These are phyloP conservation scores for Heliconius eleuchia DNA, from an alignment of 1,140 invertebrate genomes.

Conservation along the genomic window DNA sequence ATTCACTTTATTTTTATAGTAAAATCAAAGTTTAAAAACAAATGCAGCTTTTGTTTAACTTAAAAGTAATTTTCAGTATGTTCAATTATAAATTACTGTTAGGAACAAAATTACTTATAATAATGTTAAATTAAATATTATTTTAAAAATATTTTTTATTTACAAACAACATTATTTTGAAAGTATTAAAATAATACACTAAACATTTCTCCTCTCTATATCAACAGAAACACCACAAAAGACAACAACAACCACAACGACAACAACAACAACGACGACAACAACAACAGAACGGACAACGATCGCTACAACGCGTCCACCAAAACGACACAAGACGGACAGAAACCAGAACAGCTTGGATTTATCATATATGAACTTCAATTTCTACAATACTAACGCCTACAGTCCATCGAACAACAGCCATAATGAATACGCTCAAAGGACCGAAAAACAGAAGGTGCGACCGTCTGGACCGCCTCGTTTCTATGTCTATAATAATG, in stretches of 20 bases:
- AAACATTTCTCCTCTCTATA: conserved; percentile 17
- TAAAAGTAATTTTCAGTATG: too few relatives aligned
- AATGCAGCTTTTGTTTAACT: too few relatives aligned
- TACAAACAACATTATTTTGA: too few relatives aligned
- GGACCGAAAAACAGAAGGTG: conserved; percentile 68
- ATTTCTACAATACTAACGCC: conserved; percentile 60
- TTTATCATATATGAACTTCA: conserved; percentile 48
- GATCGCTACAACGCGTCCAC: conserved; percentile 60
- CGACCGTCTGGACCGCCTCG: conserved; percentile 66
- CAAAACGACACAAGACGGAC: conserved; percentile 69
- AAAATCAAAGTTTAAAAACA: too few relatives aligned
- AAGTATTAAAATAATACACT: neutral
- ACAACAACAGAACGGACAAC: conserved; percentile 57
- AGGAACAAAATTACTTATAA: too few relatives aligned
- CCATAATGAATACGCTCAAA: conserved; percentile 67
- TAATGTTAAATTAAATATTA: too few relatives aligned
- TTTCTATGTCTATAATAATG: conserved; percentile 57
- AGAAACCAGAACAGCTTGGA: conserved; percentile 65
- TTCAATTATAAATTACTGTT: too few relatives aligned
- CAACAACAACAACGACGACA: conserved; percentile 68
- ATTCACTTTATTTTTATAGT: too few relatives aligned
- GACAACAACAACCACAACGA: conserved; percentile 68
- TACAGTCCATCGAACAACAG: conserved; percentile 55
- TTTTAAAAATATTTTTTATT: too few relatives aligned
- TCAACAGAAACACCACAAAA: conserved; percentile 75